Conservation (phyloP, 2,113 vertebrate genomes). For the Chiloscyllium plagiosum region DNA sequence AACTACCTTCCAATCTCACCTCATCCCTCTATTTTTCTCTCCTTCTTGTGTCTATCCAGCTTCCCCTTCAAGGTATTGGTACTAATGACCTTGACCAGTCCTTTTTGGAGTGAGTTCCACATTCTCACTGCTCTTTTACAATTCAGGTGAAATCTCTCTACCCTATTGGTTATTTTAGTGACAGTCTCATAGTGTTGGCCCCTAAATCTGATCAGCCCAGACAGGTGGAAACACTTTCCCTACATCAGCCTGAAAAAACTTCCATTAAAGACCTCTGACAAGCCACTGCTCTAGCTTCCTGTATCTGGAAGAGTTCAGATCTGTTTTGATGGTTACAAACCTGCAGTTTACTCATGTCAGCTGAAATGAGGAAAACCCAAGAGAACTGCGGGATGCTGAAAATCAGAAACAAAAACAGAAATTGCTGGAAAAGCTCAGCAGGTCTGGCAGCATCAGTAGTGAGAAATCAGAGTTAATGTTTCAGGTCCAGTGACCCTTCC, state of each 20-base stretch:
- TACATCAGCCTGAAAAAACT: neutral
- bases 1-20: neutral
- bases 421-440: too few species aligned
- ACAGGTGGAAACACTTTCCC: neutral
- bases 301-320: neutral
- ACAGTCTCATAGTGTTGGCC: neutral
- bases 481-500: too few species aligned
- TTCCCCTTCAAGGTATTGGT: neutral
- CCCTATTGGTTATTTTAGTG: neutral
- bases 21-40: neutral
- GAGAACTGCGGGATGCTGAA: too few species aligned
- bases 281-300: neutral
- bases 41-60: neutral
- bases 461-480: too few species aligned
- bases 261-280: neutral
- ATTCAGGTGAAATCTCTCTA: neutral
- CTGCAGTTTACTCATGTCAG: neutral
- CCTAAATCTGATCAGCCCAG: neutral
- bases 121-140: neutral
- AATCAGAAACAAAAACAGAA: too few species aligned
- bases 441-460: too few species aligned
- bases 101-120: neutral
- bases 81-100: neutral
- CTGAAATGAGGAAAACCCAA: too few species aligned
- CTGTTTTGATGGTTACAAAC: neutral